A percentile compares a stretch with the other conserved stretches of the same genome.
These are phyloP conservation scores for Ditylenchus weischeri DNA, from an alignment of 2,888 invertebrate genomes.

Conservation along the genomic window DNA sequence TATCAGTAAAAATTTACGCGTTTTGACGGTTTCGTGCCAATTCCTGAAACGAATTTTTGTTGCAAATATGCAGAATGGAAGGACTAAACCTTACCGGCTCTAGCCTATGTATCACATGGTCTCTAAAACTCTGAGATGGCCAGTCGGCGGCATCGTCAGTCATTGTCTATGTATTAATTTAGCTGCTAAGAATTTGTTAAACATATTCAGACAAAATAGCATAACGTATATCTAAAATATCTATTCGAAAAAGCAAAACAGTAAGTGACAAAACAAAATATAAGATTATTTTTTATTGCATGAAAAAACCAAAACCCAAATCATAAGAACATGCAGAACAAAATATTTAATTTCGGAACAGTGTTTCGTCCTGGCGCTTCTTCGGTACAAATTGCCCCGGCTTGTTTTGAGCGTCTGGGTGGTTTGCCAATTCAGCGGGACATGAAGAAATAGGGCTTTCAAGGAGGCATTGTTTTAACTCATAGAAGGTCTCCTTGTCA, in stretches of 20 bases:
- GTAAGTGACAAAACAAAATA: neutral
- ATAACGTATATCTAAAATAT: too few relatives aligned
- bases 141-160: slow-evolving; percentile 41
- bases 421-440: slow-evolving; percentile 81
- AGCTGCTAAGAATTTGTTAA: neutral
- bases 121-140: slow-evolving; percentile 56
- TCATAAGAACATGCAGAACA: too few relatives aligned
- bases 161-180: neutral
- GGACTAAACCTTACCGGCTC: slow-evolving; percentile 31
- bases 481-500: slow-evolving; percentile 89
- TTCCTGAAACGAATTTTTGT: slow-evolving; percentile 43
- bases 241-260: neutral
- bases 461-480: slow-evolving; percentile 76
- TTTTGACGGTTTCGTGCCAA: slow-evolving; percentile 57
- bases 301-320: too few relatives aligned
- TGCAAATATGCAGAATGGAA: neutral
- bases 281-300: too few relatives aligned
- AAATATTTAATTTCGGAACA: slow-evolving; percentile 20
- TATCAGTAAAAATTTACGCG: slow-evolving; percentile 26
- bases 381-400: slow-evolving; percentile 69
- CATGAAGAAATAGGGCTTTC: slow-evolving; percentile 55
- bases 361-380: slow-evolving; percentile 27
- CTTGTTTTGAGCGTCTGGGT: slow-evolving; percentile 96
- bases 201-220: neutral
- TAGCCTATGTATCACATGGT: slow-evolving; percentile 57